Conservation (phyloP, 1,140 invertebrate species). For the Aphis craccivora region DNA sequence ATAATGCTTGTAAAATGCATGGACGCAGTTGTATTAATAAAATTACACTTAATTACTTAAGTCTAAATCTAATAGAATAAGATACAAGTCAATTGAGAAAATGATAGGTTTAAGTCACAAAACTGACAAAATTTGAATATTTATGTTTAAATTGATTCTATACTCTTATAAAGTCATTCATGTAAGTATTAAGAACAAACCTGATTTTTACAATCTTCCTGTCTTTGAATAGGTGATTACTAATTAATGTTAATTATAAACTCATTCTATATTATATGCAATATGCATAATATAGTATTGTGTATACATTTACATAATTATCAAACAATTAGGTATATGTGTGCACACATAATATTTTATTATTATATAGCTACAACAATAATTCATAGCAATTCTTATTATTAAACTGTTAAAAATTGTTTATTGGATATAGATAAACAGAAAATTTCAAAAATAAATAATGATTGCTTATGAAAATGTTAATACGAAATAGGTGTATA, state of each 20-base stretch:
- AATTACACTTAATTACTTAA: background rate
- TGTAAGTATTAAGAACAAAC: background rate
- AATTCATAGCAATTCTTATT: background rate
- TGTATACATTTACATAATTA: background rate
- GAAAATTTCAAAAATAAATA: background rate
- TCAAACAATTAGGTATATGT: background rate
- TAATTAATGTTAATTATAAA: constrained; percentile 11
- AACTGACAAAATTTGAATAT: background rate
- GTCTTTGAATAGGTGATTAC: background rate
- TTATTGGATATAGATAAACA: background rate
- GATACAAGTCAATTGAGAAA: background rate
- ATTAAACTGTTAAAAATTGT: background rate
- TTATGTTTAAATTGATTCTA: background rate
- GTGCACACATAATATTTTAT: background rate
- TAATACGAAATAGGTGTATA: background rate
- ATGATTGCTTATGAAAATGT: background rate
- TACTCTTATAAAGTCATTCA: background rate
- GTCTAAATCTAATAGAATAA: background rate
- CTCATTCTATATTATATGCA: background rate
- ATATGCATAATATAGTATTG: too few species aligned
- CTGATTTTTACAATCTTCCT: background rate
- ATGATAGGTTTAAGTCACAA: background rate
- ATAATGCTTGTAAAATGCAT: too few species aligned
- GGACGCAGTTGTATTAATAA: too few species aligned
- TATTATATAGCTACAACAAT: background rate